Conservation (phyloP, 2,888 invertebrate species). For the Pandemis corylana region DNA sequence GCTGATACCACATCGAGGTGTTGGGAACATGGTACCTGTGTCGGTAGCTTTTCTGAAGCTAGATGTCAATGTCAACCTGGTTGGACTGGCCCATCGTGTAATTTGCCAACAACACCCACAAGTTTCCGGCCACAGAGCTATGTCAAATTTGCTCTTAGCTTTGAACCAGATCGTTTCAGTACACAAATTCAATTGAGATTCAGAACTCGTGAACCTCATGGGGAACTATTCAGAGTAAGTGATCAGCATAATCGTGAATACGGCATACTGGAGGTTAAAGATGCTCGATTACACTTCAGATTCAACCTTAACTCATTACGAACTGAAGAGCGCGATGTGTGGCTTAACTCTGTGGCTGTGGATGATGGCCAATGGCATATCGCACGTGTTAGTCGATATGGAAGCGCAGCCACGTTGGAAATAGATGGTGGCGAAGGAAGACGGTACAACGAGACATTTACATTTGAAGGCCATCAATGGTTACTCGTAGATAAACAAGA, state of each 20-base stretch:
- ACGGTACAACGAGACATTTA: slow-evolving; percentile 96
- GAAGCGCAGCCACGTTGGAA: slow-evolving; percentile 96
- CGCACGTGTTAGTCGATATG: slow-evolving; percentile 95
- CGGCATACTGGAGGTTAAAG: slow-evolving; percentile 96
- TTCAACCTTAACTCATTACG: slow-evolving; percentile 96
- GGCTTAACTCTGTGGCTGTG: slow-evolving; percentile 95
- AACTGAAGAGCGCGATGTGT: slow-evolving; percentile 95
- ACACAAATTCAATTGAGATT: slow-evolving; percentile 97
- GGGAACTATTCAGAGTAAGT: slow-evolving; percentile 96
- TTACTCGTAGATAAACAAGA: slow-evolving; percentile 96
- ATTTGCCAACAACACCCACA: slow-evolving; percentile 93
- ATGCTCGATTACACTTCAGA: slow-evolving; percentile 94
- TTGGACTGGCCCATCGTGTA: slow-evolving; percentile 96
- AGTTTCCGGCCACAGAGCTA: slow-evolving; percentile 97
- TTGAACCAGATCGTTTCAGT: slow-evolving; percentile 96
- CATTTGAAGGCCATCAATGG: slow-evolving; percentile 96
- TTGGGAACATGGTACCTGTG: slow-evolving; percentile 97
- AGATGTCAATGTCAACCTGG: slow-evolving; percentile 98
- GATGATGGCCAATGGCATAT: slow-evolving; percentile 99
- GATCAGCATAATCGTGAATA: slow-evolving; percentile 98
- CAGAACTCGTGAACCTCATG: slow-evolving; percentile 96
- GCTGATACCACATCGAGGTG: slow-evolving; percentile 94
- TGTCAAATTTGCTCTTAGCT: slow-evolving; percentile 98
- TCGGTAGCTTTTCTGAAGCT: slow-evolving; percentile 94
- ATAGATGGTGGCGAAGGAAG: slow-evolving; percentile 98